Percentiles rank a stretch among this genome's conserved stretches.
phyloP scores from a whole-genome alignment of 2,797 vertebrate genomes.

The Poeciliopsis infans region DNA sequence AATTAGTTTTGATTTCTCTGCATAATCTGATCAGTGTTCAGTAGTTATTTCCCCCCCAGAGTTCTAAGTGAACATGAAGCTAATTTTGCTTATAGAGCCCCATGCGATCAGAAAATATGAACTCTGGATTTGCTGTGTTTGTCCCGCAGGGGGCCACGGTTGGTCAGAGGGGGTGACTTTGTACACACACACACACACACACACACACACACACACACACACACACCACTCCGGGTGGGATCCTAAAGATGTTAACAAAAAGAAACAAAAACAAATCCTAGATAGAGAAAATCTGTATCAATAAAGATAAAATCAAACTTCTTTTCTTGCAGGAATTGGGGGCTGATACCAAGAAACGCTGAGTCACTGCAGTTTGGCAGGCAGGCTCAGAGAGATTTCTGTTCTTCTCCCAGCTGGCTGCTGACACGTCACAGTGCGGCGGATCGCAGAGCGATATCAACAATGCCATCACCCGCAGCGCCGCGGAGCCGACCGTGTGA shows the following conservation, averaged over 20 bases:
- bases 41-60: too few relatives aligned
- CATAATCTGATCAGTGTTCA: background rate
- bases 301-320: slow-evolving; percentile 28
- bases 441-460: slow-evolving; percentile 53
- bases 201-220: too few relatives aligned
- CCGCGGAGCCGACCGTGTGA: slow-evolving; percentile 38
- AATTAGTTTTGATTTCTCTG: background rate
- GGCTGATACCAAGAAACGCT: slow-evolving; percentile 47
- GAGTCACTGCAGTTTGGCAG: slow-evolving; percentile 55
- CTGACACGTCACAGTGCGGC: slow-evolving; percentile 36
- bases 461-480: slow-evolving; percentile 35
- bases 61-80: background rate
- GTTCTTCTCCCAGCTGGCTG: slow-evolving; percentile 41
- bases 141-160: slow-evolving; percentile 44
- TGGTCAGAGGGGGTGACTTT: slow-evolving; percentile 56
- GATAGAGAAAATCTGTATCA: slow-evolving; percentile 18
- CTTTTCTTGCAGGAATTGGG: slow-evolving; percentile 1
- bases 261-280: slow-evolving; percentile 7
- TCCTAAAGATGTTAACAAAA: slow-evolving; percentile 30
- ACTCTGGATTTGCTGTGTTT: slow-evolving; percentile 24
- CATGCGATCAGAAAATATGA: slow-evolving; percentile 23
- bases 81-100: background rate
- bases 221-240: slow-evolving; percentile 60
- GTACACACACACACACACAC: background rate
- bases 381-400: slow-evolving; percentile 19